These are phyloP conservation scores for Coenonympha glycerion DNA, from an alignment of 2,888 invertebrate species.

Conservation along the genomic window DNA sequence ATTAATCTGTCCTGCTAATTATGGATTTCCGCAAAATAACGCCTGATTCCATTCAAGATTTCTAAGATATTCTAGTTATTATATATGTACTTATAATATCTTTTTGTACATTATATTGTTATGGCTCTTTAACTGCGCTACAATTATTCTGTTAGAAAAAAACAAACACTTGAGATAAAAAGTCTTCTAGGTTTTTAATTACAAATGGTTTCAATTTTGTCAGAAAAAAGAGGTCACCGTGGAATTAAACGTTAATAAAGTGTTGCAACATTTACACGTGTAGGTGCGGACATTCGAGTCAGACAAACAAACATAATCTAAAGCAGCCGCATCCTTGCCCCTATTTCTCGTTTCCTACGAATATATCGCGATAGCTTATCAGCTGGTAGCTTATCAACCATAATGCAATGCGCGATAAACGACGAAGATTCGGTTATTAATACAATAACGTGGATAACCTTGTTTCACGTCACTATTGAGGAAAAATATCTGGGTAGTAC, in stretches of 20 bases:
- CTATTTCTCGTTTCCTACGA: constrained; percentile 69
- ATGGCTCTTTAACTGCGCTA: no score
- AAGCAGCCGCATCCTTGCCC: constrained; percentile 64
- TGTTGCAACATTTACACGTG: constrained; percentile 65
- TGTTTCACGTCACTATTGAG: constrained; percentile 13
- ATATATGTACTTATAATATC: no score
- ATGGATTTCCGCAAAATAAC: no score
- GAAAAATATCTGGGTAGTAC: background rate
- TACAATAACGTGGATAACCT: constrained; percentile 11
- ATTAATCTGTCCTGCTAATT: no score
- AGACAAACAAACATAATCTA: constrained; percentile 58
- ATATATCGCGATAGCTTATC: constrained; percentile 65
- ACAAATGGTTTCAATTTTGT: no score
- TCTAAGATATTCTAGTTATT: no score
- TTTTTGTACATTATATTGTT: no score
- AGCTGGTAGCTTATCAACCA: constrained; percentile 62
- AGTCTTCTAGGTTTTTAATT: no score
- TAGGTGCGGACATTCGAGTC: constrained; percentile 41
- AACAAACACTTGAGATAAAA: no score
- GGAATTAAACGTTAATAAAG: constrained; percentile 31
- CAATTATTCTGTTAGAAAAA: no score
- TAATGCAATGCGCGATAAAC: constrained; percentile 47
- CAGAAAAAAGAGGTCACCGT: constrained; percentile 30
- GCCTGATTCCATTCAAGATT: no score
- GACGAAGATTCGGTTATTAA: constrained; percentile 30